Conservation (phyloP, 2,888 invertebrate species). For the Buathra laborator region DNA sequence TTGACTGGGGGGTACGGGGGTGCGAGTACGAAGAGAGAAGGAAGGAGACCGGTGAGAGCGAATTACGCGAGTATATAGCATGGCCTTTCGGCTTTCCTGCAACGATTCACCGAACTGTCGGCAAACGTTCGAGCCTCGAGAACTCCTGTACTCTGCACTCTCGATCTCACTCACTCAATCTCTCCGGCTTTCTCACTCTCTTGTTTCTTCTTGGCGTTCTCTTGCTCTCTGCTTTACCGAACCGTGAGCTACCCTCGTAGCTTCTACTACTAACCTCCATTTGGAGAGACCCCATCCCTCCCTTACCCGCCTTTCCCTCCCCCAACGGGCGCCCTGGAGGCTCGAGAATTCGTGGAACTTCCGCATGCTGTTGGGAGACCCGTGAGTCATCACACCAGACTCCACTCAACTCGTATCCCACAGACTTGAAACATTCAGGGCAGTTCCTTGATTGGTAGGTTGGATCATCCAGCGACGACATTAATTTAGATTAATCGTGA, state of each 20-base stretch:
- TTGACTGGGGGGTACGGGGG: conserved; percentile 6
- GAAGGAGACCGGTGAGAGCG: conserved; percentile 27
- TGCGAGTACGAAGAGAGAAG: not conserved
- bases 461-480: conserved; percentile 70
- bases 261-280: not conserved
- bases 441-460: conserved; percentile 68
- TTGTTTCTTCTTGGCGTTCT: not conserved
- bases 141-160: conserved; percentile 30
- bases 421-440: conserved; percentile 68
- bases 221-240: conserved; percentile 4
- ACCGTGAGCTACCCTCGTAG: conserved; percentile 5
- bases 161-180: not conserved
- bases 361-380: conserved; percentile 28
- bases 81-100: conserved; percentile 32
- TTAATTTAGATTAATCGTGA: conserved; percentile 80
- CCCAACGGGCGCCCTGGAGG: not conserved
- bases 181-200: not conserved
- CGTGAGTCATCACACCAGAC: conserved; percentile 45
- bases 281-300: not conserved
- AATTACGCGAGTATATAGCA: conserved; percentile 25
- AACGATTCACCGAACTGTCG: conserved; percentile 50
- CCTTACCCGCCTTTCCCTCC: not conserved
- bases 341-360: conserved; percentile 54
- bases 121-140: conserved; percentile 38
- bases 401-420: conserved; percentile 32